Evolutionary conservation across 2,888 invertebrate genomes (phyloP).

Genomic region (Nysson spinosus): DNA sequence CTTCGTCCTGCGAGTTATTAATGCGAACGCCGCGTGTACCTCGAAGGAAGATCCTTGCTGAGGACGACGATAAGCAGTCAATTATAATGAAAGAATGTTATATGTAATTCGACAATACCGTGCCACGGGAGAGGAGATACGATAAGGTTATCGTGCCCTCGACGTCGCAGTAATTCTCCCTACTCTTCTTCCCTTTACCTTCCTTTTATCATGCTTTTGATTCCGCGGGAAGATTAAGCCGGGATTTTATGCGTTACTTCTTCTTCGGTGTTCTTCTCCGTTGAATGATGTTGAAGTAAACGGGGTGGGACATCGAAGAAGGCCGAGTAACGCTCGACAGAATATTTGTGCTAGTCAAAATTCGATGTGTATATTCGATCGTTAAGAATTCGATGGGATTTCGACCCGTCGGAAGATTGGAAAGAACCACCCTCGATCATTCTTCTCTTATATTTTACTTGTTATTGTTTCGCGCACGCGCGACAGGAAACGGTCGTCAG

Average conservation of each 20-base stretch:
- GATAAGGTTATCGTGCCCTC: slow-evolving; percentile 12
- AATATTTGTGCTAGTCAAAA: slow-evolving; percentile 75
- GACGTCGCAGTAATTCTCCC: slow-evolving; percentile 10
- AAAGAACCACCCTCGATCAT: slow-evolving; percentile 5
- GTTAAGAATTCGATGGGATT: slow-evolving; percentile 26
- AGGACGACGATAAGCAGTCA: slow-evolving; percentile 68
- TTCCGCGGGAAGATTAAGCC: not conserved
- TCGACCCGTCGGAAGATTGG: not conserved
- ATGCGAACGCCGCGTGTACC: not conserved
- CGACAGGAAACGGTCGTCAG: slow-evolving; percentile 1
- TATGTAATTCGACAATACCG: slow-evolving; percentile 64
- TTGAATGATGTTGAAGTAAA: too few species aligned
- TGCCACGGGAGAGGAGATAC: slow-evolving; percentile 18
- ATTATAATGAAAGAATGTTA: slow-evolving; percentile 65
- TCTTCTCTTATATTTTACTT: slow-evolving; percentile 29
- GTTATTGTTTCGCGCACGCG: slow-evolving; percentile 5
- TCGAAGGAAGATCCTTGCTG: slow-evolving; percentile 36
- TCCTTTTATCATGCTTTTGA: not conserved
- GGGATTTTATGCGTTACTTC: not conserved
- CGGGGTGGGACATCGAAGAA: too few species aligned
- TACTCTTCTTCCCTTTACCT: not conserved
- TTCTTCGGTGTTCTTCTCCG: too few species aligned
- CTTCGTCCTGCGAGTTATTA: slow-evolving; percentile 20
- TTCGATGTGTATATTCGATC: slow-evolving; percentile 63
- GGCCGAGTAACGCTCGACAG: too few species aligned